Conservation (phyloP, 2,888 invertebrate species). For the Belgica antarctica region DNA sequence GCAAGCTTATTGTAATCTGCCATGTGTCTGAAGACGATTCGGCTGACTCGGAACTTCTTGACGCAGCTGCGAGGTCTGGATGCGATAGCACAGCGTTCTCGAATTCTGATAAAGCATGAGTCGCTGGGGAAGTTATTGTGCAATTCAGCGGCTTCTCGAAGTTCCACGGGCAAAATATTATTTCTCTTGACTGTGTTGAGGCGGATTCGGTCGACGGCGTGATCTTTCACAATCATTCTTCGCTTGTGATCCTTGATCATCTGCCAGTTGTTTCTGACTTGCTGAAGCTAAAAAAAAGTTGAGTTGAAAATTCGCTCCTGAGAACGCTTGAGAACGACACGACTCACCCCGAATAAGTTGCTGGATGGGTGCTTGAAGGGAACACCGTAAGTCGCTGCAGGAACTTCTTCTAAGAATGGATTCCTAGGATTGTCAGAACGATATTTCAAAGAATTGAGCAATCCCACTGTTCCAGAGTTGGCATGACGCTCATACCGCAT, state of each 20-base stretch:
- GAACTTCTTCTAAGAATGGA: constrained; percentile 76
- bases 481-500: constrained; percentile 89
- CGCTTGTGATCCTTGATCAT: constrained; percentile 86
- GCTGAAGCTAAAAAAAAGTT: constrained; percentile 60
- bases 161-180: constrained; percentile 77
- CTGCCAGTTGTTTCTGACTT: constrained; percentile 71
- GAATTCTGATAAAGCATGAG: constrained; percentile 64
- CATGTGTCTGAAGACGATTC: constrained; percentile 85
- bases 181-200: constrained; percentile 82
- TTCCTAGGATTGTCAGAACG: constrained; percentile 64
- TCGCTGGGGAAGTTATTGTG: constrained; percentile 70
- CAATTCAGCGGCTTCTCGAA: constrained; percentile 77
- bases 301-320: too few relatives aligned
- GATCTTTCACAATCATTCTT: constrained; percentile 64
- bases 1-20: constrained; percentile 92
- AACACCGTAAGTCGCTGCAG: constrained; percentile 65
- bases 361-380: constrained; percentile 61
- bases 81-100: constrained; percentile 82
- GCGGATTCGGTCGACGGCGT: constrained; percentile 74
- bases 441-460: constrained; percentile 71
- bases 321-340: too few relatives aligned
- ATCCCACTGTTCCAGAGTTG: constrained; percentile 74
- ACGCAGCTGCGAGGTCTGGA: constrained; percentile 82
- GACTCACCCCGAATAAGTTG: constrained; percentile 19
- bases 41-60: constrained; percentile 78